Percentiles rank a stretch among this genome's conserved stretches.
phyloP scores from a whole-genome alignment of 2,888 invertebrate species.

The Rhogogaster chlorosoma region DNA sequence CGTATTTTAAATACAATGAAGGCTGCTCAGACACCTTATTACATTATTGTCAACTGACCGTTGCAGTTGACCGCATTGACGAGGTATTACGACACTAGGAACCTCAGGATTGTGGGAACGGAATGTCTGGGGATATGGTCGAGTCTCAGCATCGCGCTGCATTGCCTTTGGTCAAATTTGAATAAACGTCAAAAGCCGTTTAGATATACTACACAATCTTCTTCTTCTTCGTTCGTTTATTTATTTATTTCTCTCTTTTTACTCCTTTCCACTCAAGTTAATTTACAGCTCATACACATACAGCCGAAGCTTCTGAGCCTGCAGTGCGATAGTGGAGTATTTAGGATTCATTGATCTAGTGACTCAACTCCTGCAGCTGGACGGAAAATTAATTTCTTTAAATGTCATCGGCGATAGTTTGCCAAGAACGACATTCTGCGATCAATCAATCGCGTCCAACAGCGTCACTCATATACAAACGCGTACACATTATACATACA shows the following conservation, averaged over 20 bases:
- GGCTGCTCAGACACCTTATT: background rate
- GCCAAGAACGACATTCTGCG: constrained; percentile 11
- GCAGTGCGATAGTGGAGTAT: background rate
- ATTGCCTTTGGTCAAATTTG: constrained; percentile 29
- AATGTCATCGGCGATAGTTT: background rate
- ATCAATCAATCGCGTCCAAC: constrained; percentile 12
- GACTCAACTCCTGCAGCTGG: background rate
- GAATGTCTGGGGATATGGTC: constrained; percentile 35
- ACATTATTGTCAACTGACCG: constrained; percentile 29
- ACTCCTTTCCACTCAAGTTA: background rate
- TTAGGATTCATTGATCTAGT: background rate
- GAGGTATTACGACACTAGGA: constrained; percentile 27
- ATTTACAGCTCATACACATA: background rate
- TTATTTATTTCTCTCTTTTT: background rate
- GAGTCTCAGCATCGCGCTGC: background rate
- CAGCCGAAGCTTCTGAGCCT: background rate
- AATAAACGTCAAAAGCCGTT: constrained; percentile 30
- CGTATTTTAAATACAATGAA: background rate
- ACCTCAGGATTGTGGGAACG: constrained; percentile 48
- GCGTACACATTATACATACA: background rate
- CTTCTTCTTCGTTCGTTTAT: background rate
- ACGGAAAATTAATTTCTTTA: constrained; percentile 12
- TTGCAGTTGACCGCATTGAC: constrained; percentile 17
- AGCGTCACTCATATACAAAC: background rate
- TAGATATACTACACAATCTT: background rate